Conservation (phyloP, 1,140 invertebrate genomes). For the Papilio helenus region DNA sequence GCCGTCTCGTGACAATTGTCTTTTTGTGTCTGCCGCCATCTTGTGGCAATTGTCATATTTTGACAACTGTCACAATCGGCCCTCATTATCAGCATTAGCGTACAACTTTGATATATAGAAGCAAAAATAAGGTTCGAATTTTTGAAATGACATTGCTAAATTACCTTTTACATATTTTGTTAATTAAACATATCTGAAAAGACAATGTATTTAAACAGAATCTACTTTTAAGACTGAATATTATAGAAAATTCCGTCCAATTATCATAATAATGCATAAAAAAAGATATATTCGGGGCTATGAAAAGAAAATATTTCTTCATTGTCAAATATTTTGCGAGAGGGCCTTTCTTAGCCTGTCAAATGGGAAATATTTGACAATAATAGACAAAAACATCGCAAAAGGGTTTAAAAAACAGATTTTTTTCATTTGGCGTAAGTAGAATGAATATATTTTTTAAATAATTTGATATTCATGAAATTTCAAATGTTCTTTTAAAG, state of each 20-base stretch:
- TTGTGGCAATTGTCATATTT: not conserved
- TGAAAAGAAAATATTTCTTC: too few relatives aligned
- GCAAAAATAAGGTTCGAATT: too few relatives aligned
- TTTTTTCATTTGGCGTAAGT: not conserved
- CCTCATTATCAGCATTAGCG: too few relatives aligned
- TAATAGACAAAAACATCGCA: not conserved
- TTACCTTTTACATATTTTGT: not conserved
- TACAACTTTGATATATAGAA: too few relatives aligned
- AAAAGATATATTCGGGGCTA: not conserved
- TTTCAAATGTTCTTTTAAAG: too few relatives aligned
- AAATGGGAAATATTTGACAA: not conserved
- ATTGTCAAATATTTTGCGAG: not conserved
- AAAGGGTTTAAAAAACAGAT: not conserved
- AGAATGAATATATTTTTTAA: not conserved
- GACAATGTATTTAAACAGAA: conserved; percentile 4
- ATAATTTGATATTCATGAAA: not conserved
- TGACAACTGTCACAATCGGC: too few relatives aligned
- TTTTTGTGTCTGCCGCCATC: not conserved
- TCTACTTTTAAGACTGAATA: conserved; percentile 16
- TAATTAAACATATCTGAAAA: not conserved
- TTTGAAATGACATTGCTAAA: not conserved
- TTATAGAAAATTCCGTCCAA: conserved; percentile 11
- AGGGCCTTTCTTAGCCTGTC: not conserved
- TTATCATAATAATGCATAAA: not conserved
- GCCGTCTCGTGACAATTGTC: not conserved